Base-by-base conservation (phyloP, 2,113 vertebrate genomes). In the Eptesicus fuscus region DNA sequence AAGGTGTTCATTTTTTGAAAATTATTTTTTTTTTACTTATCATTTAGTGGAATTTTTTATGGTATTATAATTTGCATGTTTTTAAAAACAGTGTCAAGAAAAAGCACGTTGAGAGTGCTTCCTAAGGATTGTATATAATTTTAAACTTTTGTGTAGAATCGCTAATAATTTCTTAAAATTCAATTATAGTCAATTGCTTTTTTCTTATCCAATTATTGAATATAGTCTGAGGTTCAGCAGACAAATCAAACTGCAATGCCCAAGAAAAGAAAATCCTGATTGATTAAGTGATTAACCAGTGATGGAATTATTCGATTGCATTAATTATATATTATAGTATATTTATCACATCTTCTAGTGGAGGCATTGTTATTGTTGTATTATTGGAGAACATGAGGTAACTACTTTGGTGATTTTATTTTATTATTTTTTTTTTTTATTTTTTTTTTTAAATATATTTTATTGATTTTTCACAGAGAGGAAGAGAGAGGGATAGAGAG, bases 381-480 rank as follows among this genome's bases (percentile, higher is more conserved):
- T 16, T 88, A 90, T 8, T 51, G 14, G 47, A 94, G 80, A 93
- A 95, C 1, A 96, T 0, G 0, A 95, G 42, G 12, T 59, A 51
- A 97, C 84, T 91, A 90, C 53, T 86, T 73, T 47, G 37, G 23
- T 18, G 73, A 25, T 96, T 88, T 91, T 83, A 95, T 13, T 42
- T n/a, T n/a, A n/a, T n/a, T n/a, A n/a, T n/a, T n/a, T n/a, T n/a
- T n/a, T n/a, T n/a, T n/a, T n/a, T n/a, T n/a, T n/a, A n/a, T n/a
- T n/a, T n/a, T n/a, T n/a, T n/a, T n/a, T n/a, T n/a, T n/a, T n/a
- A n/a, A n/a, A n/a, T n/a, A n/a, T n/a, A n/a, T n/a, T n/a, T n/a
- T n/a, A n/a, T n/a, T n/a, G n/a, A n/a, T n/a, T n/a, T n/a, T n/a
- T n/a, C n/a, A n/a, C n/a, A n/a, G n/a, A n/a, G n/a, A n/a, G n/a